Evolutionary conservation across 2,797 vertebrate genomes (phyloP).

Genomic region (Apogon hyalosoma): DNA sequence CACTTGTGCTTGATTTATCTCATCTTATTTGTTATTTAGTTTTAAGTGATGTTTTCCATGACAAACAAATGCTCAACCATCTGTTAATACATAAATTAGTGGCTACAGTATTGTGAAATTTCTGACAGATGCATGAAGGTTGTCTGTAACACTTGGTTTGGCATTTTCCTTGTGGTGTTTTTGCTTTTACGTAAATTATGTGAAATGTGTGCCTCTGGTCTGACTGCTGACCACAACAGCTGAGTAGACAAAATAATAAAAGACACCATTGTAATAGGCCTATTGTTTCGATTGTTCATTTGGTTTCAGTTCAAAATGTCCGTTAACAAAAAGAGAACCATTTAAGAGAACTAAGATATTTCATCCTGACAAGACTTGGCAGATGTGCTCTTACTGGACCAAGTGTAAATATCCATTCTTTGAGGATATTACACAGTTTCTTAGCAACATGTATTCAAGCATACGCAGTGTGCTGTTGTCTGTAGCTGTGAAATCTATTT

Average conservation of each 20-base stretch:
- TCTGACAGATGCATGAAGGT: not conserved
- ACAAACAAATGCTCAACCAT: not conserved
- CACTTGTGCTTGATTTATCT: not conserved
- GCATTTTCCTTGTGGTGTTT: not conserved
- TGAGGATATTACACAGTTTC: conserved; percentile 45
- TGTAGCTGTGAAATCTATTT: conserved; percentile 48
- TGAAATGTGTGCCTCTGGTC: not conserved
- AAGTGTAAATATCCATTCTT: conserved; percentile 70
- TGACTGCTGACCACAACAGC: not conserved
- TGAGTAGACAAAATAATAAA: not conserved
- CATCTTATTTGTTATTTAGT: not conserved
- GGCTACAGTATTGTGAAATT: not conserved
- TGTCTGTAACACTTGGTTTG: not conserved
- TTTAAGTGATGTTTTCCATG: not conserved
- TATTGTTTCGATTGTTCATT: conserved; percentile 31
- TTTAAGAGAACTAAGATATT: conserved; percentile 46
- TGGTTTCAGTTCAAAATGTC: conserved; percentile 38
- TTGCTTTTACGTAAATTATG: not conserved
- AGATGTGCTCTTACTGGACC: conserved; percentile 55
- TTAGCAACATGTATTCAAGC: conserved; percentile 66
- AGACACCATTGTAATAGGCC: not conserved
- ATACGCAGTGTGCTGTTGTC: conserved; percentile 46
- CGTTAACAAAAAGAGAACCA: conserved; percentile 43
- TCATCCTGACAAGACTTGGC: conserved; percentile 62
- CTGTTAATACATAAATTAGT: no score